phyloP scores from a whole-genome alignment of 2,888 invertebrate species.

The Cremastinae sp. region DNA sequence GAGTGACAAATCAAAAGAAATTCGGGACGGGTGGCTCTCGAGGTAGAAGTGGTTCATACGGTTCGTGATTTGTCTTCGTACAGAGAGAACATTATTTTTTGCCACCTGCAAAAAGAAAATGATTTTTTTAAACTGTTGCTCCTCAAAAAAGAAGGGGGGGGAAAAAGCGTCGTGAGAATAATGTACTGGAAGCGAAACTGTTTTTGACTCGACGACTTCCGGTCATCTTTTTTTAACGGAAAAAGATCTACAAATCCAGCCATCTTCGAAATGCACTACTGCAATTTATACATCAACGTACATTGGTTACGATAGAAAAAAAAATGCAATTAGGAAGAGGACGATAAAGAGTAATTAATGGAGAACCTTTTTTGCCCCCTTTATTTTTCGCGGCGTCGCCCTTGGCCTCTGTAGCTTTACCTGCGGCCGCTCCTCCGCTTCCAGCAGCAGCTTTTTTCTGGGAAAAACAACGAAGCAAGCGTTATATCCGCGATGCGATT shows the following conservation, averaged over 20 bases:
- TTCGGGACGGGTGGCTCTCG: conserved; percentile 23
- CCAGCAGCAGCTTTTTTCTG: conserved; percentile 64
- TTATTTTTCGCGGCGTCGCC: conserved; percentile 64
- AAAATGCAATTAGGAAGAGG: background rate
- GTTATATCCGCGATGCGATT: too few species aligned
- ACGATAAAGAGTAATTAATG: background rate
- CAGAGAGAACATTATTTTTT: conserved; percentile 61
- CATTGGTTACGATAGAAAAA: conserved; percentile 1
- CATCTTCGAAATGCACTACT: conserved; percentile 64
- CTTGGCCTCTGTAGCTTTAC: conserved; percentile 62
- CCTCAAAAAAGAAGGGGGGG: background rate
- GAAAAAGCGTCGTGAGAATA: conserved; percentile 5
- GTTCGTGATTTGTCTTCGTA: conserved; percentile 23
- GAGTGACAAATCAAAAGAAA: conserved; percentile 36
- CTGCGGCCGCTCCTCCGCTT: conserved; percentile 55
- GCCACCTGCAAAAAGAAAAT: conserved; percentile 59
- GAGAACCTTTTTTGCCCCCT: conserved; percentile 67
- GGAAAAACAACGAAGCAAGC: conserved; percentile 1
- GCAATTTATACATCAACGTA: conserved; percentile 41
- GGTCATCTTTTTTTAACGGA: conserved; percentile 58
- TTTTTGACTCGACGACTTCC: conserved; percentile 9
- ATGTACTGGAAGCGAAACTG: conserved; percentile 21
- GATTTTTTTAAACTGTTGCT: background rate
- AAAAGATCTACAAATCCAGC: conserved; percentile 62
- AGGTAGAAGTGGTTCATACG: conserved; percentile 51